Base-by-base conservation (phyloP, 2,113 vertebrate species). In the Balaeniceps rex region DNA sequence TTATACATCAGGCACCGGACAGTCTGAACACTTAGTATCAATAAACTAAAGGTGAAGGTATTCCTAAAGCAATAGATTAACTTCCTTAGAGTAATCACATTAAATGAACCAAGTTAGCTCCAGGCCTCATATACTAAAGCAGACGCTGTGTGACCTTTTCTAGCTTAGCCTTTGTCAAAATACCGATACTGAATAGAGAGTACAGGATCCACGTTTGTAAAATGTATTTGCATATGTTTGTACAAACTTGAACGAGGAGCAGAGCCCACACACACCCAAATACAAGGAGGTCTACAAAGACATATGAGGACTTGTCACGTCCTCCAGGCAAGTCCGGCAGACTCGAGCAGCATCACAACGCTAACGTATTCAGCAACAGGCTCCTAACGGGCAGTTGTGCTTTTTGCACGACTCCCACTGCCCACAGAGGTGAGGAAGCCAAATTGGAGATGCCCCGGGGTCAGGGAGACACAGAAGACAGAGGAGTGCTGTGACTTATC, bases 281-380 rank as follows among this genome's bases (percentile, higher is more conserved):
- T 3, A 21, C 34, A 21, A 11, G 26, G 29, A 26, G 40, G 47
- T 38, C 46, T 24, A 42, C 33, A 14, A 40, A 36, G 44, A n/a
- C 25, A 19, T 1, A 2, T 1, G 6, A 55, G 44, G 64, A 60
- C 64, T 51, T 19, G 44, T 31, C 31, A 19, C 2, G 4, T 29
- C n/a, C 36, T 31, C 38, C 31, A 24, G 47, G 31, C 55, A 29
- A 47, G 22, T 9, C 58, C 28, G 2, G 28, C 47, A 54, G 64
- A 6, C 44, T 17, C n/a, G 8, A 14, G 38, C 19, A 18, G 46
- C 38, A 34, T 25, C 18, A 3, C 58, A n/a, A 6, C 1, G 12
- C 47, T 5, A 16, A 11, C 0, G 1, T 4, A 2, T 6, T 17
- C n/a, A 46, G 13, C 71, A n/a, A 17, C 25, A 17, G n/a, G 38